These are phyloP conservation scores for Acanthosepion lycidas DNA, from an alignment of 2,888 invertebrate species.

Conservation along the genomic window DNA sequence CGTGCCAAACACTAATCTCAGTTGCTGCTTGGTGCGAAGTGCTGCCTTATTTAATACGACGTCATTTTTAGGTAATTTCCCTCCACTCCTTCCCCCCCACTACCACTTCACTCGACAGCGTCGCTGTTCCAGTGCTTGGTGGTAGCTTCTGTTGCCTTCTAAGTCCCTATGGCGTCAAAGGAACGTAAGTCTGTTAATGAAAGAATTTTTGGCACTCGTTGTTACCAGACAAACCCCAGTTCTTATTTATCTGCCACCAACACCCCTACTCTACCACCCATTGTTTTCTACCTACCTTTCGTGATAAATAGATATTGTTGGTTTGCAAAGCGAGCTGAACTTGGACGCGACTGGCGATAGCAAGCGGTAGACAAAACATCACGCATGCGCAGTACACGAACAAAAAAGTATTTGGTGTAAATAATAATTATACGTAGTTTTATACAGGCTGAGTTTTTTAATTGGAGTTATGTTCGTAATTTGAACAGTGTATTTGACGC, in stretches of 20 bases:
- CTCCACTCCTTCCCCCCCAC: background rate
- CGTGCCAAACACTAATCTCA: background rate
- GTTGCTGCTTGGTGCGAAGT: background rate
- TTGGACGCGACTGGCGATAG: background rate
- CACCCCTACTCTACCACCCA: background rate
- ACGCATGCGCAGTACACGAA: background rate
- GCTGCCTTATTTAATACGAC: background rate
- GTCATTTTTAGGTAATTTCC: background rate
- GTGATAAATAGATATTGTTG: background rate
- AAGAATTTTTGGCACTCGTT: conserved; percentile 33
- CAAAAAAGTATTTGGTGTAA: background rate
- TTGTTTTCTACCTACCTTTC: background rate
- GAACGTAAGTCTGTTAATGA: conserved; percentile 18
- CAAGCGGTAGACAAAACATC: background rate
- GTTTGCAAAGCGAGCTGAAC: background rate
- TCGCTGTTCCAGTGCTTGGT: background rate
- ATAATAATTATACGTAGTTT: background rate
- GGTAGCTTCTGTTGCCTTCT: background rate
- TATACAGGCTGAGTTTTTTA: too few species aligned
- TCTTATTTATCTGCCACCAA: background rate
- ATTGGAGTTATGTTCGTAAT: too few species aligned
- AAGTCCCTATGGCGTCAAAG: conserved; percentile 33
- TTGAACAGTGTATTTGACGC: too few species aligned
- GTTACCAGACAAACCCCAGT: background rate
- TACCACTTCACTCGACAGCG: background rate